Percentiles rank a stretch among this genome's conserved stretches.
Evolutionary conservation across 2,888 invertebrate species (phyloP).

Genomic region (Tineola bisselliella): DNA sequence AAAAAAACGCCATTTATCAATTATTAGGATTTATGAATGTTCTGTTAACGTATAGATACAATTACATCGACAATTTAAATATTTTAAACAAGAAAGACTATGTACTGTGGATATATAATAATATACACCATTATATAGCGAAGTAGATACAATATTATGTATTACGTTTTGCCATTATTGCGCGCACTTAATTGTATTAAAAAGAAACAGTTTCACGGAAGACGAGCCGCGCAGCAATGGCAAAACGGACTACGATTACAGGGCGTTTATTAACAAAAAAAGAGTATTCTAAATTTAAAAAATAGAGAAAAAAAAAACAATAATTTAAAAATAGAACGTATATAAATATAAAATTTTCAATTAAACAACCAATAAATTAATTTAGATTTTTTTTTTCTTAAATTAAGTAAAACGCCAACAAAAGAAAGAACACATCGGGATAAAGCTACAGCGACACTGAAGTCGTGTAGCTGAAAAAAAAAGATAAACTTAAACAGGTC

Average conservation of each 20-base stretch:
- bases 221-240: neutral
- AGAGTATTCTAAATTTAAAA: neutral
- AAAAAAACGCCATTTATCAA: constrained; percentile 64
- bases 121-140: neutral
- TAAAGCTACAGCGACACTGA: constrained; percentile 32
- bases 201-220: neutral
- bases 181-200: neutral
- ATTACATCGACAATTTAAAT: constrained; percentile 59
- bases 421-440: constrained; percentile 65
- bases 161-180: constrained; percentile 13
- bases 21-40: constrained; percentile 68
- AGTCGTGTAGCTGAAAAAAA: constrained; percentile 21
- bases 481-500: constrained; percentile 65
- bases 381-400: constrained; percentile 63
- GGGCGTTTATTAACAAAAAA: constrained; percentile 2
- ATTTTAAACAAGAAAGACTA: constrained; percentile 47
- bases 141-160: neutral
- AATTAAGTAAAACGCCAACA: constrained; percentile 69
- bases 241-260: neutral
- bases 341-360: constrained; percentile 60
- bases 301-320: neutral
- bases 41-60: constrained; percentile 42
- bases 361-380: constrained; percentile 69
- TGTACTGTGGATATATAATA: constrained; percentile 32
- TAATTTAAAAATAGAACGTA: constrained; percentile 10